These are phyloP conservation scores for Trichoplusia ni DNA, from an alignment of 1,140 invertebrate genomes.

Conservation along the genomic window DNA sequence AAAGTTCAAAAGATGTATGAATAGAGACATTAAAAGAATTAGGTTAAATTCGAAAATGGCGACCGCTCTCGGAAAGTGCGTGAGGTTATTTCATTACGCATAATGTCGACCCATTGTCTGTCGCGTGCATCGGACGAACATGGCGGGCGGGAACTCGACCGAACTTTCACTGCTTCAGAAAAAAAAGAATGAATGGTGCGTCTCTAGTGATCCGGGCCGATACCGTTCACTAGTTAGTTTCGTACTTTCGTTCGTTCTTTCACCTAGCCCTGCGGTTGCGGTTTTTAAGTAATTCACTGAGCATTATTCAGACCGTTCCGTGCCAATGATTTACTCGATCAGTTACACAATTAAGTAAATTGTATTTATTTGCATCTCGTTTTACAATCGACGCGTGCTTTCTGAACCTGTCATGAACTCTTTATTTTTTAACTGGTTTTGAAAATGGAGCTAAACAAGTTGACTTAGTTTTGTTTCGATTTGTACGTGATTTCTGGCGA, in stretches of 20 bases:
- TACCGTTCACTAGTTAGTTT: constrained; percentile 46
- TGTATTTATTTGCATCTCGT: constrained; percentile 32
- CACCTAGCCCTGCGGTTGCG: constrained; percentile 22
- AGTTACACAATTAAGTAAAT: constrained; percentile 31
- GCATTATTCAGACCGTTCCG: constrained; percentile 32
- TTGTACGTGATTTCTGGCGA: too few species aligned
- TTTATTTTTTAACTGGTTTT: background rate
- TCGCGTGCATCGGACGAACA: constrained; percentile 33
- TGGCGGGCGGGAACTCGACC: constrained; percentile 42
- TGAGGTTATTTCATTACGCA: constrained; percentile 19
- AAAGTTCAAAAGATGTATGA: too few species aligned
- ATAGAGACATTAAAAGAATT: too few species aligned
- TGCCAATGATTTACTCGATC: constrained; percentile 34
- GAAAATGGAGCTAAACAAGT: background rate
- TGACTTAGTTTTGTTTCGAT: too few species aligned
- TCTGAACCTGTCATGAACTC: background rate
- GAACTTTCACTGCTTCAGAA: constrained; percentile 59
- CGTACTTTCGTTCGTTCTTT: constrained; percentile 32
- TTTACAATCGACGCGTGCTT: background rate
- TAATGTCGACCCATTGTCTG: constrained; percentile 35
- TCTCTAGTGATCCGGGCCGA: constrained; percentile 37
- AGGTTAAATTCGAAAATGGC: constrained; percentile 21
- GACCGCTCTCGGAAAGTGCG: constrained; percentile 1
- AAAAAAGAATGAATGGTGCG: constrained; percentile 40
- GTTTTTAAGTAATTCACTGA: constrained; percentile 31